Evolutionary conservation across 2,888 invertebrate genomes (phyloP), one percentile per base, ranked within the genome.

Genomic region (Trichogramma dendrolimi): DNA sequence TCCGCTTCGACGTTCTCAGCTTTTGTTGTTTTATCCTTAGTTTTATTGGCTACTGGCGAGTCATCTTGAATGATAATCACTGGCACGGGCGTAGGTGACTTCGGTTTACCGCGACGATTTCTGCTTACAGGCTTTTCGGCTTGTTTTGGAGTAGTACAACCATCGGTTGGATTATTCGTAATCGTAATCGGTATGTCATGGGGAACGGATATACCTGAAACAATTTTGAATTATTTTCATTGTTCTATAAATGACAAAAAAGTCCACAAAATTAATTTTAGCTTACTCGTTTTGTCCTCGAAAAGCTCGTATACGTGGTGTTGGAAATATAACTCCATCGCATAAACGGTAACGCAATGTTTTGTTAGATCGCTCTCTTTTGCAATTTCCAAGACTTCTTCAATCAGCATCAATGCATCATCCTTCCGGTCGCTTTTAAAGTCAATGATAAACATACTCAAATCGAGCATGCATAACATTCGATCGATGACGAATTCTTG

Each of bases 401-500:
- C 56, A 1, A 70, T 68, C 11, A 76, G 55, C 40, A 67, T 53
- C 5, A 65, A 39, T 4, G 65, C 69, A 11, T 68, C 52, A 0
- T 72, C 61, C 8, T 66, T 60, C 1, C 43, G 61, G 0, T 54
- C 38, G 0, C 62, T 58, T 7, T 62, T 41, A 5, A 66, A 63
- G 14, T 61, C 64, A 47, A 69, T 71, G 10, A 73, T 14, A 52
- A 75, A 75, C 5, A 66, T 67, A 49, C 70, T 68, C 38, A 72
- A 78, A 59, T 77, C 73, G 6, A 78, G 52, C 43, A 76, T 62
- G 50, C 75, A 68, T 4, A 71, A 58, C 2, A 75, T 61, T 56
- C 70, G 72, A 47, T 79, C 78, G 2, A 70, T 63, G 0, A 70
- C 64, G n/a, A 70, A 71, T 51, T 62, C 67, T n/a, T 71, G 69